phyloP scores from a whole-genome alignment of 2,797 vertebrate genomes.

The Prunella strophiata region DNA sequence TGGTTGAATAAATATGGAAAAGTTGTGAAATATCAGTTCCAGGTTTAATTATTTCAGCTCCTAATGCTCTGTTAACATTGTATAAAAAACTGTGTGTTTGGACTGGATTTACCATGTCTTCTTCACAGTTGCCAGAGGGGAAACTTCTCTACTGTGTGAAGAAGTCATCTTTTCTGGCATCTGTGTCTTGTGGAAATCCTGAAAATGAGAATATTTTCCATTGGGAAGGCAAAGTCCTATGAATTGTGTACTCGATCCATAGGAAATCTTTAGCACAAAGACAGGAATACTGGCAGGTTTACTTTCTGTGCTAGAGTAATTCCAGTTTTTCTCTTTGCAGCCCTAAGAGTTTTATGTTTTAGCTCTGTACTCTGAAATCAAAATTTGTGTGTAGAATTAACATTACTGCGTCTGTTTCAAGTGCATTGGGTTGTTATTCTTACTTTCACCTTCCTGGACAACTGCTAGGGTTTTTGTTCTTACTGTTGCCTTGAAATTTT shows the following conservation, averaged over 20 bases:
- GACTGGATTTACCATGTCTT: background rate
- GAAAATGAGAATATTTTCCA: conserved; percentile 8
- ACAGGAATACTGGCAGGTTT: background rate
- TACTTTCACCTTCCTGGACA: background rate
- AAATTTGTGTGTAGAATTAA: background rate
- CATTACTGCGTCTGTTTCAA: background rate
- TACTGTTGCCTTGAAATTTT: background rate
- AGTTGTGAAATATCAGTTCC: background rate
- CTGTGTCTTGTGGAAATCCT: background rate
- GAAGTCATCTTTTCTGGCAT: background rate
- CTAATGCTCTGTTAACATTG: background rate
- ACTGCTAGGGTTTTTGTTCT: background rate
- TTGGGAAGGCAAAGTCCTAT: background rate
- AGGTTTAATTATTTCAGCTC: conserved; percentile 30
- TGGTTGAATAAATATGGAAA: conserved; percentile 7
- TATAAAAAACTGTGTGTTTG: background rate
- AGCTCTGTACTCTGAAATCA: background rate
- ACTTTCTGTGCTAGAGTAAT: background rate
- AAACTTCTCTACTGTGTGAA: background rate
- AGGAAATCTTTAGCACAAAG: conserved; percentile 16
- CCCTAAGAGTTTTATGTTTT: background rate
- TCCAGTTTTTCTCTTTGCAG: background rate
- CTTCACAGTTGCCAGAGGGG: background rate
- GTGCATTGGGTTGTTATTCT: background rate
- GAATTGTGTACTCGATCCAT: background rate